Percentiles rank a stretch among this genome's conserved stretches.
phyloP scores from a whole-genome alignment of 2,113 vertebrate species.

The Percina caprodes region DNA sequence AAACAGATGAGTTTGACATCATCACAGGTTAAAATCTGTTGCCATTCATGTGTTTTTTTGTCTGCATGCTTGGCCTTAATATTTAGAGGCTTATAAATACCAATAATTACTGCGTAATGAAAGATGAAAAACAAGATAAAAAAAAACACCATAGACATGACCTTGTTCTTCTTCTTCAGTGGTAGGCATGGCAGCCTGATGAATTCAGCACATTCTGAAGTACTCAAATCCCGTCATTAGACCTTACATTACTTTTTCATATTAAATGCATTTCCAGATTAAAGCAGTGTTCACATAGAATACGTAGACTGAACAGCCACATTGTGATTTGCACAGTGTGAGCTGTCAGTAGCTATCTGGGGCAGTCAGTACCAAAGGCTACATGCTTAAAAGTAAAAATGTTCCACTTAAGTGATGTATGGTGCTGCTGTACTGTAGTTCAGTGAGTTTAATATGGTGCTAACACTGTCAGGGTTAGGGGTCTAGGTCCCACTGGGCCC shows the following conservation, averaged over 20 bases:
- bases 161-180: background rate
- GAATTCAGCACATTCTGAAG: background rate
- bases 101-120: background rate
- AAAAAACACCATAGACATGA: background rate
- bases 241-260: background rate
- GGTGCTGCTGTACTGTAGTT: slow-evolving; percentile 32
- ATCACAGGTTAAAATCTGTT: too few species aligned
- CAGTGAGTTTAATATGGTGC: slow-evolving; percentile 52
- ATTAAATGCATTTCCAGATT: background rate
- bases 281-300: slow-evolving; percentile 13
- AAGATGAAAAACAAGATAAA: background rate
- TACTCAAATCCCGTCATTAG: background rate
- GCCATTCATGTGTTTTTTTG: too few species aligned
- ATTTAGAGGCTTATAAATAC: background rate
- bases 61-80: background rate
- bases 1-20: background rate
- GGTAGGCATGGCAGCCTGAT: background rate
- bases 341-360: slow-evolving; percentile 48
- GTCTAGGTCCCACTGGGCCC: slow-evolving; percentile 30
- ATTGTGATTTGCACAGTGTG: slow-evolving; percentile 21
- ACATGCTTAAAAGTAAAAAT: slow-evolving; percentile 53
- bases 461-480: slow-evolving; percentile 34
- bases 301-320: slow-evolving; percentile 5
- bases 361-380: slow-evolving; percentile 48
- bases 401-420: slow-evolving; percentile 54